phyloP scores from a whole-genome alignment of 2,113 vertebrate genomes.

The Apus apus region DNA sequence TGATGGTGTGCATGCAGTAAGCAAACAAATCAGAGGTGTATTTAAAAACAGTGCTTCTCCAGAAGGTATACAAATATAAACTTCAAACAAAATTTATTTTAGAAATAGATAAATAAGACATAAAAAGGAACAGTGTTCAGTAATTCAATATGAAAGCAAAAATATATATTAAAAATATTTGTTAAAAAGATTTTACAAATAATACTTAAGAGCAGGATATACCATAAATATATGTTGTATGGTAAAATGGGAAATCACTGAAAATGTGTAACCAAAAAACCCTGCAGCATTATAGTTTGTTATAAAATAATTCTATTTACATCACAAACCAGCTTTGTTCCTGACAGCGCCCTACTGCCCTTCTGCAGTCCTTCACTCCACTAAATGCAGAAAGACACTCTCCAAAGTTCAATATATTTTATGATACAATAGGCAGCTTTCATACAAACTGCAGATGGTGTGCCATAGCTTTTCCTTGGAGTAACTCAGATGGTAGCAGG shows the following conservation, averaged over 20 bases:
- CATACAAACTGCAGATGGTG: background rate
- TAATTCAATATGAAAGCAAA: slow-evolving; percentile 55
- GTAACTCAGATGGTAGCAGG: background rate
- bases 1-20: background rate
- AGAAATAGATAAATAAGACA: slow-evolving; percentile 58
- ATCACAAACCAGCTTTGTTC: slow-evolving; percentile 5
- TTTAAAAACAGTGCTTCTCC: background rate
- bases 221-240: slow-evolving; percentile 23
- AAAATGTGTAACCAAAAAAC: background rate
- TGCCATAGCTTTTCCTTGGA: background rate
- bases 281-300: slow-evolving; percentile 13
- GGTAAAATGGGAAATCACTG: slow-evolving; percentile 14
- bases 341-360: slow-evolving; percentile 10
- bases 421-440: background rate
- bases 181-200: slow-evolving; percentile 57
- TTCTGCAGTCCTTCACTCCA: background rate
- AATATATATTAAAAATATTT: slow-evolving; percentile 50
- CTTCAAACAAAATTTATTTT: slow-evolving; percentile 61
- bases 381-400: background rate
- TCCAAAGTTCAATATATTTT: background rate
- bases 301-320: slow-evolving; percentile 46
- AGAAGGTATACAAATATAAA: slow-evolving; percentile 19
- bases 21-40: background rate
- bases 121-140: slow-evolving; percentile 40
- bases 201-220: slow-evolving; percentile 27